Evolutionary conservation across 2,888 invertebrate genomes (phyloP).

Genomic region (Apamea crenata): DNA sequence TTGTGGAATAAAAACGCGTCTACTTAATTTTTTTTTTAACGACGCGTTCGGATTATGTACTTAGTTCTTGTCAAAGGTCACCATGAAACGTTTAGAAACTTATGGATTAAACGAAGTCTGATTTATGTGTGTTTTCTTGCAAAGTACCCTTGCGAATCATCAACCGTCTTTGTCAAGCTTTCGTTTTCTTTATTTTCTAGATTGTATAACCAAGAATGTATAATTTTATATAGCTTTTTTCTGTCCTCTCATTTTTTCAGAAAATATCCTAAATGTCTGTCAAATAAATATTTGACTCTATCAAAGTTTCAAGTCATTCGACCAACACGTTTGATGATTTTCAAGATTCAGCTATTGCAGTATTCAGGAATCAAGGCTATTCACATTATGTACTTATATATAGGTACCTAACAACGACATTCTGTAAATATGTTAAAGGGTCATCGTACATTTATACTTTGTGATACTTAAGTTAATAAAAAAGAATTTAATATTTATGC

Average conservation of each 20-base stretch:
- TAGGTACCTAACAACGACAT: constrained; percentile 48
- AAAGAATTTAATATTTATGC: constrained; percentile 49
- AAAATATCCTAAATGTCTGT: background rate
- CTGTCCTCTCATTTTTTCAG: background rate
- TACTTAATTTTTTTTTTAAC: background rate
- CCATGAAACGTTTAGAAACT: background rate
- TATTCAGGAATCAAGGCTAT: constrained; percentile 33
- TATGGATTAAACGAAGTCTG: background rate
- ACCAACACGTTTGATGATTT: constrained; percentile 9
- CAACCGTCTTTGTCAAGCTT: background rate
- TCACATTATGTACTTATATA: constrained; percentile 34
- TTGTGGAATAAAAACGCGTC: background rate
- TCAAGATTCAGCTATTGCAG: constrained; percentile 1
- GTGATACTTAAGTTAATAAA: constrained; percentile 79
- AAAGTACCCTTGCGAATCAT: background rate
- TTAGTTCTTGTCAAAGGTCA: background rate
- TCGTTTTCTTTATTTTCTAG: background rate
- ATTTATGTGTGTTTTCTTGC: constrained; percentile 6
- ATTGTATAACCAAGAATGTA: background rate
- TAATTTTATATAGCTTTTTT: background rate
- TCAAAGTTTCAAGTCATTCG: constrained; percentile 5
- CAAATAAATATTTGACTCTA: background rate
- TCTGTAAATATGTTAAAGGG: constrained; percentile 68
- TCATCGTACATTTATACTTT: constrained; percentile 70
- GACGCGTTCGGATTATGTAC: background rate